Base-by-base conservation (phyloP, 1,140 invertebrate species). In the Physella acuta region DNA sequence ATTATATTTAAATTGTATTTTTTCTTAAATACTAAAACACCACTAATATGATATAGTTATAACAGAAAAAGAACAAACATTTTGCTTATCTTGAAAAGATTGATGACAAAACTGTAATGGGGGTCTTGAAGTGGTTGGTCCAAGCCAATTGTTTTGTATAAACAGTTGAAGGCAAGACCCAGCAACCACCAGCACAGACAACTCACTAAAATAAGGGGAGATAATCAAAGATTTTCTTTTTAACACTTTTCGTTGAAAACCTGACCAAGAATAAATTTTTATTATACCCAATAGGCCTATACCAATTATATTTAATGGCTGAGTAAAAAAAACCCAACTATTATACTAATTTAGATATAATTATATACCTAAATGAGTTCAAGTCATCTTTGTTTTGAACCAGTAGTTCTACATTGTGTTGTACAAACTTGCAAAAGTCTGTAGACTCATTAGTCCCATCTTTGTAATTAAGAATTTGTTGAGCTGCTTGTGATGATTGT, bases 111-210 rank as follows among this genome's bases (percentile, higher is more conserved):
- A 71, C 55, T 68, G 36, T 31, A 56, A 2, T 34, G 79, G 74
- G 24, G 66, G 44, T 37, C 68, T 76, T 16, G 72, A 61, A 53
- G 82, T 75, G 36, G 87, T 81, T n/a, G 92, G 91, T 14, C 93
- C 91, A 68, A 90, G 90, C 87, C 92, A 94, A 84, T 95, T 95
- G 44, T 86, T 87, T 83, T 93, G 91, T 68, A 92, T 88, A 86
- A 94, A 95, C 49, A 87, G 85, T 63, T 91, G 87, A 17, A 94
- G 82, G 69, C 88, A 87, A 20, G 89, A 82, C 55, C 90, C 83
- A 24, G 87, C 90, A 72, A 87, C 73, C 49, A 77, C 79, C 17
- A 89, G 71, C 24, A 87, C 55, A 62, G 84, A 68, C 62, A 82
- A 62, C 53, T 79, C 70, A 31, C 80, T 81, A 70, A 33, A 69